These are phyloP conservation scores for Numida meleagris DNA, from an alignment of 2,113 vertebrate species.

Conservation along the genomic window DNA sequence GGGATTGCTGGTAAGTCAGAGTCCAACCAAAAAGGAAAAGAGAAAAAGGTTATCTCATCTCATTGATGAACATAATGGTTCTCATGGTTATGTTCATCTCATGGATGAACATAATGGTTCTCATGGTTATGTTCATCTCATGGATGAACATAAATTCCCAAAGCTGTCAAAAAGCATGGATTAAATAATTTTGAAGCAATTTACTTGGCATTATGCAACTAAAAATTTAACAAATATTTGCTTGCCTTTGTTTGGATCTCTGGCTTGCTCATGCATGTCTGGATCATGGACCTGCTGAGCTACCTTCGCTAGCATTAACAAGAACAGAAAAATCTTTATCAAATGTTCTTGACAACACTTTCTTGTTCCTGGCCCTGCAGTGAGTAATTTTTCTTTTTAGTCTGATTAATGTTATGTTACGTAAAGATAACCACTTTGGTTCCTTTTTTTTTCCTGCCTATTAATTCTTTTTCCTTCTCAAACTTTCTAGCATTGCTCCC, in stretches of 20 bases:
- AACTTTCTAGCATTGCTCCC: not conserved
- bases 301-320: not conserved
- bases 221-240: not conserved
- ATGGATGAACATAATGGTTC: too few species aligned
- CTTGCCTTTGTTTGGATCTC: not conserved
- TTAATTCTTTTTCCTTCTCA: not conserved
- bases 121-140: too few species aligned
- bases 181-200: not conserved
- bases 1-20: not conserved
- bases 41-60: not conserved
- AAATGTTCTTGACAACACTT: not conserved
- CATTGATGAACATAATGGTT: too few species aligned
- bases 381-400: not conserved
- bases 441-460: not conserved
- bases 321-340: not conserved
- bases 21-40: not conserved
- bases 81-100: too few species aligned
- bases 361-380: not conserved
- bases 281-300: not conserved
- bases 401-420: not conserved
- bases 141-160: not conserved
- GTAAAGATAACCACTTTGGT: not conserved
- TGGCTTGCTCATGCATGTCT: not conserved
- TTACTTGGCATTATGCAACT: not conserved
- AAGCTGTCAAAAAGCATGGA: not conserved